Percentiles rank a stretch among this genome's conserved stretches.
These are phyloP conservation scores for Neoascia interrupta DNA, from an alignment of 2,888 invertebrate species.

Conservation along the genomic window DNA sequence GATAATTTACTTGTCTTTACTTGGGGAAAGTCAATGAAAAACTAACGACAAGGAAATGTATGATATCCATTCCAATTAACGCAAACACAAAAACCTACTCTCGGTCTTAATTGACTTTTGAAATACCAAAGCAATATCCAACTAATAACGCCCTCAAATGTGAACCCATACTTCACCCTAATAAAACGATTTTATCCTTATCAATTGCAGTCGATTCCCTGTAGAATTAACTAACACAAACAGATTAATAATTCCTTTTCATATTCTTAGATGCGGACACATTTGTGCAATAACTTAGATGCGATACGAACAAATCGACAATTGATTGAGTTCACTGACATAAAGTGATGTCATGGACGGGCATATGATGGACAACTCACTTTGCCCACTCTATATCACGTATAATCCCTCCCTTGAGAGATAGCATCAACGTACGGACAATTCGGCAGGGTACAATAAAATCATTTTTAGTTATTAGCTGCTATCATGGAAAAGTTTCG, in stretches of 20 bases:
- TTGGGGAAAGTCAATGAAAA: too few species aligned
- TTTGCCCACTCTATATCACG: conserved; percentile 50
- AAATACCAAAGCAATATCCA: conserved; percentile 19
- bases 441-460: conserved; percentile 50
- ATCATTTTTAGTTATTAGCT: conserved; percentile 69
- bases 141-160: conserved; percentile 4
- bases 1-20: too few species aligned
- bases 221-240: conserved; percentile 28
- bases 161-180: neutral
- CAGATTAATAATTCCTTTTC: conserved; percentile 69
- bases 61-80: conserved; percentile 45
- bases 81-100: conserved; percentile 30
- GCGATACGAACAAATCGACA: conserved; percentile 63
- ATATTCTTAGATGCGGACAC: conserved; percentile 43
- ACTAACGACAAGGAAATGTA: too few species aligned
- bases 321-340: conserved; percentile 64
- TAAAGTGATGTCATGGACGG: conserved; percentile 38
- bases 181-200: conserved; percentile 46
- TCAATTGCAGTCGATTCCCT: conserved; percentile 55
- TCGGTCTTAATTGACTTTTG: conserved; percentile 24
- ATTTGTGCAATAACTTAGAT: conserved; percentile 50
- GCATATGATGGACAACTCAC: conserved; percentile 41
- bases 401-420: conserved; percentile 65
- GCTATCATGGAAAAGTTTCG: conserved; percentile 55
- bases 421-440: conserved; percentile 30